These are phyloP conservation scores for Drosophila bifasciata DNA, from an alignment of 1,140 invertebrate species.

Conservation along the genomic window DNA sequence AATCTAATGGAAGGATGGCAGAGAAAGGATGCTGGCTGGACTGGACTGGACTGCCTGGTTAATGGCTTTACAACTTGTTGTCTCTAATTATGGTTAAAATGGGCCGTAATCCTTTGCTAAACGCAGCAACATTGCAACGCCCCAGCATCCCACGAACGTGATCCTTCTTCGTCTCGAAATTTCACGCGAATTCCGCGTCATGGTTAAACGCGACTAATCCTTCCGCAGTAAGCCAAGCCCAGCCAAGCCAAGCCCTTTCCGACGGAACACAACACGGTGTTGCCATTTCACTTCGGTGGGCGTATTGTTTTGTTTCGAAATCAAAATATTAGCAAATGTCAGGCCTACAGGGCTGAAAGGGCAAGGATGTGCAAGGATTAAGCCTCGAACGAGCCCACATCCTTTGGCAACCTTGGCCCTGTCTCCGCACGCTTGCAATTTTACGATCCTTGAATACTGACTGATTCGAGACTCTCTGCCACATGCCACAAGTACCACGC, in stretches of 20 bases:
- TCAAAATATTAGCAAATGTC: conserved; percentile 78
- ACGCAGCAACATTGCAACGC: conserved; percentile 65
- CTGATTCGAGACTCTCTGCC: conserved; percentile 27
- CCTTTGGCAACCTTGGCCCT: conserved; percentile 68
- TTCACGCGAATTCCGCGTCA: conserved; percentile 67
- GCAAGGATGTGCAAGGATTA: conserved; percentile 63
- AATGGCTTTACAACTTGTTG: conserved; percentile 83
- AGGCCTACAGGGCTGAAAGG: conserved; percentile 42
- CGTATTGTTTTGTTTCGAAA: conserved; percentile 80
- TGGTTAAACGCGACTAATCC: conserved; percentile 79
- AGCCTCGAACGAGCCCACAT: conserved; percentile 26
- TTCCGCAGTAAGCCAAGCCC: conserved; percentile 63
- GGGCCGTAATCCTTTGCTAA: conserved; percentile 82
- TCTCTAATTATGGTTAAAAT: conserved; percentile 82
- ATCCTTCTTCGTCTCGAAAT: conserved; percentile 1
- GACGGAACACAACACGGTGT: conserved; percentile 36
- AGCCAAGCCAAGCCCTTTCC: too few relatives aligned
- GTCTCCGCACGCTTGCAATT: conserved; percentile 62
- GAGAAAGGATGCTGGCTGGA: conserved; percentile 5
- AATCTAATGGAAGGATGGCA: conserved; percentile 1
- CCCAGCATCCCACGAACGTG: conserved; percentile 18
- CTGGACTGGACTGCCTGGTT: conserved; percentile 3
- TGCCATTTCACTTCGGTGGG: conserved; percentile 42
- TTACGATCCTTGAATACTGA: conserved; percentile 43
- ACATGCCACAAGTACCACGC: conserved; percentile 42